phyloP scores from a whole-genome alignment of 2,797 vertebrate genomes.

The Coregonus ussuriensis region DNA sequence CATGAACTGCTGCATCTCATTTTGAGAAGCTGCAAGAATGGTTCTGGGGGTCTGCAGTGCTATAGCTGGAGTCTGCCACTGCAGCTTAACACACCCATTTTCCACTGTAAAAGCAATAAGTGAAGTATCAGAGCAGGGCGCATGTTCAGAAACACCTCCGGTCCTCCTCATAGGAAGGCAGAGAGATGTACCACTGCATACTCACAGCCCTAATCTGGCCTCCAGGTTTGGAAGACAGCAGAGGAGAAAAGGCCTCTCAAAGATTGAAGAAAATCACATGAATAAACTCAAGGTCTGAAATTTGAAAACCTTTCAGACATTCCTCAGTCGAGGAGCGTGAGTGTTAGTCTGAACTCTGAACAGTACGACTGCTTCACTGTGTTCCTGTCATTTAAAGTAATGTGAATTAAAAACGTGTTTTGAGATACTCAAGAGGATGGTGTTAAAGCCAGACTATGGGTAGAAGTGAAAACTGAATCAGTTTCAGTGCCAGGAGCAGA shows the following conservation, averaged over 20 bases:
- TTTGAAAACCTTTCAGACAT: background rate
- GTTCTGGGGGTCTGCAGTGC: constrained; percentile 41
- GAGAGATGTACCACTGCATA: constrained; percentile 21
- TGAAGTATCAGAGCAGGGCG: constrained; percentile 48
- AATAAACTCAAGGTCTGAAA: background rate
- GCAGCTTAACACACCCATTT: constrained; percentile 55
- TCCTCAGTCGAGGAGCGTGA: background rate
- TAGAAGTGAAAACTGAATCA: constrained; percentile 15
- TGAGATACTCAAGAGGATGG: background rate
- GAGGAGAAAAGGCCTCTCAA: background rate
- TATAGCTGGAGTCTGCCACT: constrained; percentile 49
- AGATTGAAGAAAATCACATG: background rate
- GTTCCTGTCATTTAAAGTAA: background rate
- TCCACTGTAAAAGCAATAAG: constrained; percentile 58
- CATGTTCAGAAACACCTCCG: constrained; percentile 44
- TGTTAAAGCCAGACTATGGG: background rate
- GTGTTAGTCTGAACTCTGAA: background rate
- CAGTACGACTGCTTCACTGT: background rate
- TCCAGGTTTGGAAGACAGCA: constrained; percentile 6
- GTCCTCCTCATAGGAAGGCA: constrained; percentile 26
- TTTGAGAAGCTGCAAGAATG: constrained; percentile 46
- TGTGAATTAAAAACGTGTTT: background rate
- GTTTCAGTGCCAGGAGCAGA: constrained; percentile 24
- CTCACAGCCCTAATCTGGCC: constrained; percentile 15
- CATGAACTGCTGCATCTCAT: constrained; percentile 57